A percentile compares a stretch with the other conserved stretches of the same genome.
These are phyloP conservation scores for Plutella xylostella DNA, from an alignment of 2,888 invertebrate genomes.

Conservation along the genomic window DNA sequence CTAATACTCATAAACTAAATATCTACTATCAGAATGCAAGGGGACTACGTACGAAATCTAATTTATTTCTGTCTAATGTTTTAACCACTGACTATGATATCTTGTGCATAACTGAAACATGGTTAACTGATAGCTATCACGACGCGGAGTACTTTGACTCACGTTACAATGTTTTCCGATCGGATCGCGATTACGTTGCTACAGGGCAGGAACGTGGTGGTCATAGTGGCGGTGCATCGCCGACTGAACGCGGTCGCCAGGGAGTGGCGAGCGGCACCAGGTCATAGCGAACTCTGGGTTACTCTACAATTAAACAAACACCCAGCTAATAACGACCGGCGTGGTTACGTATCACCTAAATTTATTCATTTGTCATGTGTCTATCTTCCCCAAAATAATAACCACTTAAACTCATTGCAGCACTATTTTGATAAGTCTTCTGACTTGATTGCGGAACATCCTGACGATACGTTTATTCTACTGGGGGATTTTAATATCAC, in stretches of 20 bases:
- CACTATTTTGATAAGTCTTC: background rate
- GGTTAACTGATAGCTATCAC: background rate
- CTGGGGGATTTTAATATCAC: constrained; percentile 11
- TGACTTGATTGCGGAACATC: background rate
- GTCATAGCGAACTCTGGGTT: background rate
- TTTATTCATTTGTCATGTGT: background rate
- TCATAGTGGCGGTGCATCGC: background rate
- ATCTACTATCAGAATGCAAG: background rate
- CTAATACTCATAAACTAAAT: background rate
- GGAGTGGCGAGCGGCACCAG: background rate
- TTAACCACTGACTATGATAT: background rate
- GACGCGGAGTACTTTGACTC: background rate
- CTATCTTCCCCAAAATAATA: background rate
- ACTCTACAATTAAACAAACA: background rate
- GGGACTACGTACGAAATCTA: background rate
- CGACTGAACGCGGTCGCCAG: background rate
- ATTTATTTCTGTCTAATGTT: background rate
- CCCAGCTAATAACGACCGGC: background rate
- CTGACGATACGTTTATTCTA: constrained; percentile 8
- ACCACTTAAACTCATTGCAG: background rate
- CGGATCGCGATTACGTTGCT: background rate
- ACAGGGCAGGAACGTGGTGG: background rate
- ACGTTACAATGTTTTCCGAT: background rate
- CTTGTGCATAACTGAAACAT: background rate
- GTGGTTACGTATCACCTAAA: background rate